Percentiles rank a stretch among this genome's conserved stretches.
Conservation (phyloP, 2,888 invertebrate species). For the Capitulum mitella region DNA sequence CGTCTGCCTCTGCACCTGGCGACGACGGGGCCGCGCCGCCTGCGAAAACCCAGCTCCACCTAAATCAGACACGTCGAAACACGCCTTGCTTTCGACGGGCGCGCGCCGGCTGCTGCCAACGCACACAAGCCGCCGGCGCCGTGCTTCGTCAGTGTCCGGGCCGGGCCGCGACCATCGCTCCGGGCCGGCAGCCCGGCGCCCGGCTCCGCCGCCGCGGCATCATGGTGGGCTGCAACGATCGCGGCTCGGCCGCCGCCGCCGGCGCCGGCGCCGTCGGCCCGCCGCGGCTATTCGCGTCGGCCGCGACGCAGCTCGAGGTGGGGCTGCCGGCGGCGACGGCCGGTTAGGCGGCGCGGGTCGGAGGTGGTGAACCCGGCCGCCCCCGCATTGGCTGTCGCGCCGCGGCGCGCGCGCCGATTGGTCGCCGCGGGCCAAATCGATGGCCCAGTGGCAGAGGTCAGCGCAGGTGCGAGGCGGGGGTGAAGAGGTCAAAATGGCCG, state of each 20-base stretch:
- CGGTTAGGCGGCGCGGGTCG: slow-evolving; percentile 12
- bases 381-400: neutral
- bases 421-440: neutral
- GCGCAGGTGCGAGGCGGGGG: slow-evolving; percentile 21
- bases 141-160: neutral
- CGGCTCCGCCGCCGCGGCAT: neutral
- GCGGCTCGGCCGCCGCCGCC: neutral
- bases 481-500: slow-evolving; percentile 21
- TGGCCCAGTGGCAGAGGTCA: slow-evolving; percentile 12
- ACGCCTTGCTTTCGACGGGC: neutral
- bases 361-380: neutral
- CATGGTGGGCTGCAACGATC: neutral
- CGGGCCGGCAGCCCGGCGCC: too few relatives aligned
- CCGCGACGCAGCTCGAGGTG: neutral
- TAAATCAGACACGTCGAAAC: neutral
- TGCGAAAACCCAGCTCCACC: neutral
- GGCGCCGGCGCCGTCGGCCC: neutral
- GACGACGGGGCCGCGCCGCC: neutral
- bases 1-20: neutral
- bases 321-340: neutral
- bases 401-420: neutral
- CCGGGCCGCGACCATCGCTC: neutral
- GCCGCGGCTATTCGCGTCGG: neutral
- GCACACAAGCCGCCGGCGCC: neutral
- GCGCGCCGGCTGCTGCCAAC: neutral